Conservation (phyloP, 1,140 invertebrate genomes). For the Adoxophyes honmai region DNA sequence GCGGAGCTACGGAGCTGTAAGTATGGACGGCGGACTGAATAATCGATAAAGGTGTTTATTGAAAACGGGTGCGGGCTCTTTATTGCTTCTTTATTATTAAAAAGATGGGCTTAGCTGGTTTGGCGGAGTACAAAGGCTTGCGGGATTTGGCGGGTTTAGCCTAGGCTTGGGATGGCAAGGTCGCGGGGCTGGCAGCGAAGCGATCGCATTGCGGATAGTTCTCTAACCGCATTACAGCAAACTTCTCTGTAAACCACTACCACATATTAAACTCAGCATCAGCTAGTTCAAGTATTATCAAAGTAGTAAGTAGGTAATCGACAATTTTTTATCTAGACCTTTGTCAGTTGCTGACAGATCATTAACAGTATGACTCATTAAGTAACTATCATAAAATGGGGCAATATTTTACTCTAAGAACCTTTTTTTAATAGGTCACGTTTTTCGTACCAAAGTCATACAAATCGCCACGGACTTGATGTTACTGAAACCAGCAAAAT, state of each 20-base stretch:
- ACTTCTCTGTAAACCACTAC: not conserved
- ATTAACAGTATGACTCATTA: too few species aligned
- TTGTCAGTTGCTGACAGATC: too few species aligned
- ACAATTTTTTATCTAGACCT: too few species aligned
- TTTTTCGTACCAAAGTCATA: too few species aligned
- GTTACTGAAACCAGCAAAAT: too few species aligned
- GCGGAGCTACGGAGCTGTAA: conserved; percentile 70
- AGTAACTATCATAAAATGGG: too few species aligned
- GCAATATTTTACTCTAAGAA: too few species aligned
- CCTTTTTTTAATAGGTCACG: too few species aligned
- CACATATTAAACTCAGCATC: too few species aligned
- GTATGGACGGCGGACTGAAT: conserved; percentile 74
- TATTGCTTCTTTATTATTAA: conserved; percentile 74
- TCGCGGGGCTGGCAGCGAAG: not conserved
- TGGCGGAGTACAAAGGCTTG: not conserved
- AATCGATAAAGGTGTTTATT: conserved; percentile 77
- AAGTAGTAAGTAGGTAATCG: too few species aligned
- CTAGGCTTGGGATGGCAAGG: not conserved
- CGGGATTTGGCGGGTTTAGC: not conserved
- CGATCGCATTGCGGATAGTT: not conserved
- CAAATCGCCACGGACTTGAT: too few species aligned
- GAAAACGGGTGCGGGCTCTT: conserved; percentile 73
- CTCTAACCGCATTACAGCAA: conserved; percentile 3
- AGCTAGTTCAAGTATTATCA: too few species aligned
- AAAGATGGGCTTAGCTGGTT: conserved; percentile 35